phyloP scores from a whole-genome alignment of 53 echinoderm and acorn worm genomes.

The Echinarachnius parma region DNA sequence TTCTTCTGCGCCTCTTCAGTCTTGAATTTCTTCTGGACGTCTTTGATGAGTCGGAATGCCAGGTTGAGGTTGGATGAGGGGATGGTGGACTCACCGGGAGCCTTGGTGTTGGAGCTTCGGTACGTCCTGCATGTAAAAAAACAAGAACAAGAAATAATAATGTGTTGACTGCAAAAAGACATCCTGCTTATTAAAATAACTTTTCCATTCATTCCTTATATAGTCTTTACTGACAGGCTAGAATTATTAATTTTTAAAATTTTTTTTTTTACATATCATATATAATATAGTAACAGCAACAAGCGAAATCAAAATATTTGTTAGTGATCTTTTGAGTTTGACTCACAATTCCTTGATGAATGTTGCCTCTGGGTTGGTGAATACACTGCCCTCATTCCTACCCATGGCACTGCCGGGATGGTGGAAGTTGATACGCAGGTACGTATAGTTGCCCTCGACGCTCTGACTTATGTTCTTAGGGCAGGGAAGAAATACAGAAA shows the following conservation, averaged over 20 bases:
- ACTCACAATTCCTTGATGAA: slow-evolving; percentile 95
- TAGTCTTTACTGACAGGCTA: too few species aligned
- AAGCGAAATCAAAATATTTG: too few species aligned
- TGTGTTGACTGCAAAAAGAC: too few species aligned
- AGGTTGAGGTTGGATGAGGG: slow-evolving; percentile 89
- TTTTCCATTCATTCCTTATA: too few species aligned
- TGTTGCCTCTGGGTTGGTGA: slow-evolving; percentile 81
- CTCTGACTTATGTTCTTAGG: slow-evolving; percentile 99
- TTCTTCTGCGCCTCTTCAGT: slow-evolving; percentile 89
- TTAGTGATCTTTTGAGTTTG: too few species aligned
- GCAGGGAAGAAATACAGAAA: neutral
- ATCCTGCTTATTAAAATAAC: too few species aligned
- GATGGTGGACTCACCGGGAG: slow-evolving; percentile 69
- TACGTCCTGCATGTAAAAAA: too few species aligned
- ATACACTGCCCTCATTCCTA: slow-evolving; percentile 68
- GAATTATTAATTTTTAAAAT: too few species aligned
- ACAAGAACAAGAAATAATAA: too few species aligned
- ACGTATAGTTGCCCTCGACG: slow-evolving; percentile 97
- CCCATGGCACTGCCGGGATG: slow-evolving; percentile 92
- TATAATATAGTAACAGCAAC: too few species aligned
- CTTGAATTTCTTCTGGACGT: slow-evolving; percentile 98
- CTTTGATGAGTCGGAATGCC: slow-evolving; percentile 96
- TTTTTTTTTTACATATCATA: too few species aligned
- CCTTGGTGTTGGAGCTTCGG: slow-evolving; percentile 90
- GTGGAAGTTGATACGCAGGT: slow-evolving; percentile 90